Percentiles rank a stretch among this genome's conserved stretches.
Evolutionary conservation across 2,797 vertebrate species (phyloP).

Genomic region (Coccyzus lansbergi): DNA sequence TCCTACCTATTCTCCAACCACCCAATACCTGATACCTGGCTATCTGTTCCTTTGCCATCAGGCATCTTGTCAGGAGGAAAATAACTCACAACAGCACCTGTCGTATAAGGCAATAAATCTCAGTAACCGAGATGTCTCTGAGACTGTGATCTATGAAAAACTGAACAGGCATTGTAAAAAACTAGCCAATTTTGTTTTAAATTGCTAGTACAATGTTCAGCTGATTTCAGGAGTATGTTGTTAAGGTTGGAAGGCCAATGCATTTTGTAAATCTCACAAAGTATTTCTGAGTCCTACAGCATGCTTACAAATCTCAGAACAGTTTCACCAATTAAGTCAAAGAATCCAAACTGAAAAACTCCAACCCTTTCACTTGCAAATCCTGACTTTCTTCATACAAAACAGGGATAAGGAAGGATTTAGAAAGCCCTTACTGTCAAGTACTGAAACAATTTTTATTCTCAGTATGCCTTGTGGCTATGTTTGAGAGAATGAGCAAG

Average conservation of each 20-base stretch:
- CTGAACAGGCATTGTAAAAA: background rate
- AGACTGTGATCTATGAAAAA: background rate
- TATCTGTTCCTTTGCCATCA: background rate
- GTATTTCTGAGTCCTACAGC: background rate
- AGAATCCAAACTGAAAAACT: background rate
- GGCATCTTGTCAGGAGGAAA: background rate
- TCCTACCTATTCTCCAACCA: background rate
- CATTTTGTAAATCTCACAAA: slow-evolving; percentile 19
- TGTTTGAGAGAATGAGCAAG: background rate
- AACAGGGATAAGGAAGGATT: slow-evolving; percentile 53
- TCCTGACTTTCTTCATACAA: slow-evolving; percentile 18
- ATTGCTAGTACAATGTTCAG: background rate
- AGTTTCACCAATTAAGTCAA: slow-evolving; percentile 44
- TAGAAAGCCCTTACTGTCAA: background rate
- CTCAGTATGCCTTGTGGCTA: background rate
- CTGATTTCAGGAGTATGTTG: background rate
- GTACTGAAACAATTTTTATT: slow-evolving; percentile 24
- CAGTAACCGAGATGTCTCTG: background rate
- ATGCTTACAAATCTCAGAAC: slow-evolving; percentile 28
- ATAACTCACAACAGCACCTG: background rate
- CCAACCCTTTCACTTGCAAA: slow-evolving; percentile 52
- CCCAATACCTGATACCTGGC: background rate
- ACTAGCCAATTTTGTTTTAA: background rate
- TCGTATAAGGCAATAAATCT: background rate
- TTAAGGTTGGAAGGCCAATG: background rate